phyloP scores from a whole-genome alignment of 2,888 invertebrate genomes.

The Chrysolina americana region DNA sequence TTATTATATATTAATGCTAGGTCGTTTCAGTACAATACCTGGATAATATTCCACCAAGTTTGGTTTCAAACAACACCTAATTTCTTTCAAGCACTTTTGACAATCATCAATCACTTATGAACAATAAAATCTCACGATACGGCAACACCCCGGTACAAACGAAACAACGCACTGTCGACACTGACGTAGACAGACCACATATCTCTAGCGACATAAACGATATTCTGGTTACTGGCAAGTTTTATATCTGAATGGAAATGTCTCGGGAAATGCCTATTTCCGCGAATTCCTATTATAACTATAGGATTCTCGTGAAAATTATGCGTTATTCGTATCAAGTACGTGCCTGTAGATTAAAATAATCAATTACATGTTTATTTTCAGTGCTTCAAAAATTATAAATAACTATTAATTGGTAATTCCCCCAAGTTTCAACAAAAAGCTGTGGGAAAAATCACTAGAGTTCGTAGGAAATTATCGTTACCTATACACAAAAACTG shows the following conservation, averaged over 20 bases:
- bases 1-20: too few relatives aligned
- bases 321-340: slow-evolving; percentile 2
- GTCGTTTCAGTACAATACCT: not conserved
- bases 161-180: too few relatives aligned
- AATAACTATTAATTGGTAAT: not conserved
- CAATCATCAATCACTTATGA: not conserved
- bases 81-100: not conserved
- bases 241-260: slow-evolving; percentile 12
- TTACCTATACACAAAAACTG: not conserved
- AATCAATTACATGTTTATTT: not conserved
- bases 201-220: not conserved
- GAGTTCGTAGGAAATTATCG: not conserved
- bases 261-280: slow-evolving; percentile 9
- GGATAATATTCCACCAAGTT: not conserved
- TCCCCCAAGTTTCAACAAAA: not conserved
- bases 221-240: not conserved
- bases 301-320: not conserved
- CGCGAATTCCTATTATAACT: not conserved
- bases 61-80: not conserved
- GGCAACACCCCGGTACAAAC: not conserved
- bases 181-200: not conserved
- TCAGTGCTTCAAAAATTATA: not conserved
- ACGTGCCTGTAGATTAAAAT: not conserved
- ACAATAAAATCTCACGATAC: not conserved
- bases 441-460: not conserved